Conservation (phyloP, 1,140 invertebrate species). For the Pogonomyrmex californicus region DNA sequence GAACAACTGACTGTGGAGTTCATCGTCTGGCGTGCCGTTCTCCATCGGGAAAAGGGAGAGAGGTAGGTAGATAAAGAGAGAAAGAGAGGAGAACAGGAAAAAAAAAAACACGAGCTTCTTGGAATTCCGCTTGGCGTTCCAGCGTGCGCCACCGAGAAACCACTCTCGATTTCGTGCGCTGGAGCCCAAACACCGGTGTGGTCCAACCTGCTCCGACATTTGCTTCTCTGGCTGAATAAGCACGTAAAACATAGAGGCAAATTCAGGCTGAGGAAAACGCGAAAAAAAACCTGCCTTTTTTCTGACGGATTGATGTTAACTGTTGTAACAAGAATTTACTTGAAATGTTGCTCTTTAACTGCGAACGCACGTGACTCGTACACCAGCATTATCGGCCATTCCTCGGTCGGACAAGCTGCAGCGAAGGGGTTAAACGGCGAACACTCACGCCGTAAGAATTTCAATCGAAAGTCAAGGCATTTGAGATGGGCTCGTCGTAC, state of each 20-base stretch:
- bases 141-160: constrained; percentile 70
- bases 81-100: background rate
- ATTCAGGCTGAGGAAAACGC: background rate
- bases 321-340: background rate
- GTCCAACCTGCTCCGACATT: constrained; percentile 52
- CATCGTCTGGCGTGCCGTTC: constrained; percentile 27
- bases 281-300: background rate
- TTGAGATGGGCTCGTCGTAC: background rate
- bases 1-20: constrained; percentile 39
- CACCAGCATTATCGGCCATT: background rate
- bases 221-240: constrained; percentile 59
- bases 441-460: constrained; percentile 35
- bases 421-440: background rate
- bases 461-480: background rate
- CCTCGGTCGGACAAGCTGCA: background rate
- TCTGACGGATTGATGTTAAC: background rate
- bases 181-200: constrained; percentile 70
- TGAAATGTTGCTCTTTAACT: background rate
- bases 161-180: constrained; percentile 76
- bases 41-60: background rate
- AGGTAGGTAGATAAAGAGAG: background rate
- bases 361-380: background rate
- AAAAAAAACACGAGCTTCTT: constrained; percentile 67
- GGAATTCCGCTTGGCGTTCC: constrained; percentile 73
- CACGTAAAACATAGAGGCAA: constrained; percentile 70